phyloP scores from a whole-genome alignment of 2,888 invertebrate species.

The Spilarctia lutea region DNA sequence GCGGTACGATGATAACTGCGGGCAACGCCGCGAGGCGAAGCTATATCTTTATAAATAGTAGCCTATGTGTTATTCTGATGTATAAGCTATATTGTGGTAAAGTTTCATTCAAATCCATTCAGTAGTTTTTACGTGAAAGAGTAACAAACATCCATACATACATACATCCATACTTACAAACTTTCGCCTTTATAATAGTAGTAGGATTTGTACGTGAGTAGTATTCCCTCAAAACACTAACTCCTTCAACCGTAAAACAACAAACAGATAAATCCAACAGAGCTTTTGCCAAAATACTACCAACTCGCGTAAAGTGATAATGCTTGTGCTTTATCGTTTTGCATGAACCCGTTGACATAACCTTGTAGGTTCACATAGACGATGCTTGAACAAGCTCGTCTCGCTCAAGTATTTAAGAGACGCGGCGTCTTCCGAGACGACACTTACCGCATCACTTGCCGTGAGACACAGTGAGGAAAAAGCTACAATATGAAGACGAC shows the following conservation, averaged over 20 bases:
- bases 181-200: too few species aligned
- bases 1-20: too few species aligned
- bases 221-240: not conserved
- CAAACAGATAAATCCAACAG: not conserved
- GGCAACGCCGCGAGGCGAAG: too few species aligned
- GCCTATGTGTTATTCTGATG: too few species aligned
- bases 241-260: not conserved
- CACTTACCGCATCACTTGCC: slow-evolving; percentile 71
- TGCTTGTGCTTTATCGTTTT: slow-evolving; percentile 46
- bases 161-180: too few species aligned
- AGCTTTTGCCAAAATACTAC: slow-evolving; percentile 18
- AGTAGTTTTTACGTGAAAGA: too few species aligned
- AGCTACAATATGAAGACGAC: slow-evolving; percentile 65
- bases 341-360: slow-evolving; percentile 64
- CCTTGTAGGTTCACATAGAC: slow-evolving; percentile 67
- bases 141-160: too few species aligned
- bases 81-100: too few species aligned
- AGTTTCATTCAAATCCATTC: too few species aligned
- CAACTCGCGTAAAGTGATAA: slow-evolving; percentile 21
- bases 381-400: slow-evolving; percentile 49
- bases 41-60: too few species aligned
- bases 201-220: not conserved
- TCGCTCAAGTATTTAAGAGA: slow-evolving; percentile 73
- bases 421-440: slow-evolving; percentile 59
- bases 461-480: slow-evolving; percentile 55